A percentile compares a stretch with the other conserved stretches of the same genome.
phyloP scores from a whole-genome alignment of 2,888 invertebrate genomes.

The Perdita meconis region DNA sequence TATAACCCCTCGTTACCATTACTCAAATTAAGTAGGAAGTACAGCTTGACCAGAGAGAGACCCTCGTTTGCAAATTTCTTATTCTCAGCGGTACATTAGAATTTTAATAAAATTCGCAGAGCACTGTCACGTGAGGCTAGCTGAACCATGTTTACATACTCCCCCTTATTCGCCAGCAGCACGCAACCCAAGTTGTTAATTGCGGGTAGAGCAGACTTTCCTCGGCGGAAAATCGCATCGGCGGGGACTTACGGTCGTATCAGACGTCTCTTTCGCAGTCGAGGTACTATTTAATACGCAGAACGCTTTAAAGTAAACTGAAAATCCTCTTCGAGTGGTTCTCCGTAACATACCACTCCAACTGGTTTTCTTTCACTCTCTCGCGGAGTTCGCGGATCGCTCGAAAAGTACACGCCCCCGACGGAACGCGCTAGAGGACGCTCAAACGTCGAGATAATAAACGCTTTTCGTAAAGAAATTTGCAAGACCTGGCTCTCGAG shows the following conservation, averaged over 20 bases:
- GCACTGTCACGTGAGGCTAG: not conserved
- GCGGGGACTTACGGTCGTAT: not conserved
- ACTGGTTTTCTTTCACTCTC: not conserved
- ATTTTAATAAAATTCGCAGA: not conserved
- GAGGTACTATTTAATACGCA: slow-evolving; percentile 2
- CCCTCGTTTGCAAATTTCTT: too few relatives aligned
- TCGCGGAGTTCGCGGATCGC: not conserved
- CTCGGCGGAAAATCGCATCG: not conserved
- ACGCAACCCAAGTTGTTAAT: not conserved
- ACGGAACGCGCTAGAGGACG: not conserved
- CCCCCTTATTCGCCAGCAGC: not conserved
- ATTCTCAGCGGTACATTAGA: too few relatives aligned
- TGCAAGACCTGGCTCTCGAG: slow-evolving; percentile 1
- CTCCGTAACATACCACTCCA: not conserved
- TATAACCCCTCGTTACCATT: too few relatives aligned
- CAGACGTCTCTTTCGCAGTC: not conserved
- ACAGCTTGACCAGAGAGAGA: too few relatives aligned
- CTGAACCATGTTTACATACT: not conserved
- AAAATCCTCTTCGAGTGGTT: slow-evolving; percentile 6
- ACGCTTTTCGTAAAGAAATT: not conserved
- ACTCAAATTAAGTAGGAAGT: too few relatives aligned
- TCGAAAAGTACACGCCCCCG: not conserved
- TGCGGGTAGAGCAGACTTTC: not conserved
- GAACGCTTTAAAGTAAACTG: not conserved
- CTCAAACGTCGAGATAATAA: slow-evolving; percentile 8